phyloP scores from a whole-genome alignment of 2,888 invertebrate genomes.

The Schizotus pectinicornis region DNA sequence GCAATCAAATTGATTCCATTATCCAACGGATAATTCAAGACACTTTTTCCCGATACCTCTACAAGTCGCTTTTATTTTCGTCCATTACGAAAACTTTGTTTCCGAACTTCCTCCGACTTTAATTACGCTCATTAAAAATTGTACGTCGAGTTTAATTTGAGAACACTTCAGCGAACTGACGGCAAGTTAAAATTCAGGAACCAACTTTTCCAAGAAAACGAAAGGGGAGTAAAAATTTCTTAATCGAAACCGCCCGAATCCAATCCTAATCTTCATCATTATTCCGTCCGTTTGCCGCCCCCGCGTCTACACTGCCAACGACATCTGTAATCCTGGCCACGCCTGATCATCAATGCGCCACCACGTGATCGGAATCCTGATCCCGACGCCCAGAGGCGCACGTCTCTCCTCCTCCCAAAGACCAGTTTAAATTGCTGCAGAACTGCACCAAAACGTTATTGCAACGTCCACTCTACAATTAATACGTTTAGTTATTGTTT shows the following conservation, averaged over 20 bases:
- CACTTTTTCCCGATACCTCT: background rate
- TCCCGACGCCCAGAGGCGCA: background rate
- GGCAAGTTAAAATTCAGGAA: conserved; percentile 13
- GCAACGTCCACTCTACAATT: background rate
- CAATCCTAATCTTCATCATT: conserved; percentile 43
- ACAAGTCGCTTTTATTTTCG: background rate
- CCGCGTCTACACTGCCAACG: conserved; percentile 24
- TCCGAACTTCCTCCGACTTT: too few relatives aligned
- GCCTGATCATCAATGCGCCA: conserved; percentile 39
- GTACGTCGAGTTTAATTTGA: background rate
- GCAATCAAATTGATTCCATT: too few relatives aligned
- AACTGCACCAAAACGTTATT: background rate
- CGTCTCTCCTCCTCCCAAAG: conserved; percentile 7
- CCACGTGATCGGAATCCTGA: conserved; percentile 37
- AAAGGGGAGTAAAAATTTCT: conserved; percentile 39
- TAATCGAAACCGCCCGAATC: conserved; percentile 37
- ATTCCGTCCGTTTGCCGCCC: conserved; percentile 34
- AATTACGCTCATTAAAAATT: background rate
- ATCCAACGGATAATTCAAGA: background rate
- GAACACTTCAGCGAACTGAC: background rate
- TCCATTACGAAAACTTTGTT: too few relatives aligned
- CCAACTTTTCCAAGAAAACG: conserved; percentile 21
- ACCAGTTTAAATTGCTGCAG: background rate
- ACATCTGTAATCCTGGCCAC: conserved; percentile 42
- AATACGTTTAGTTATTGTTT: background rate